Conservation (phyloP, 2,113 vertebrate species). For the Ursus arctos region DNA sequence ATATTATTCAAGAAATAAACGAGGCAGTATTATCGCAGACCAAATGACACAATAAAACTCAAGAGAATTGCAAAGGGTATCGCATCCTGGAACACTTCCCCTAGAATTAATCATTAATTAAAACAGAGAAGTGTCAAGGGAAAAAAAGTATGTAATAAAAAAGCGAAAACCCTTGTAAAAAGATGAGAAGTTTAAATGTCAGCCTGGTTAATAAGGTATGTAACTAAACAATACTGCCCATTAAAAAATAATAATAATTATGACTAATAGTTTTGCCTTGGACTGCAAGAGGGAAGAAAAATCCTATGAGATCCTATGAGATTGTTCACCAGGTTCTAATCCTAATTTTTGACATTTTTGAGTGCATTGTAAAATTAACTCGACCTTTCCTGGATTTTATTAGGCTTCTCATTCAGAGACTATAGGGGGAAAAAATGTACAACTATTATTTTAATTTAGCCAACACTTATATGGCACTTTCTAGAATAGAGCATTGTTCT, state of each 20-base stretch:
- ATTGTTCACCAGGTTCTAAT: not conserved
- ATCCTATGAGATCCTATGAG: too few species aligned
- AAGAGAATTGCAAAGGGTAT: not conserved
- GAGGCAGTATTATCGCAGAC: not conserved
- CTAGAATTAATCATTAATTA: constrained; percentile 43
- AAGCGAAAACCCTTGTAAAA: not conserved
- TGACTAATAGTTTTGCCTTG: not conserved
- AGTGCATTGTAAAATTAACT: not conserved
- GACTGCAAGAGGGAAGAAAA: not conserved
- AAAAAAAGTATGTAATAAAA: not conserved
- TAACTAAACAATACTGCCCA: constrained; percentile 2
- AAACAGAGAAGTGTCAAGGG: constrained; percentile 55
- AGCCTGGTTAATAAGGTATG: constrained; percentile 12
- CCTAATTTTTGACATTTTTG: not conserved
- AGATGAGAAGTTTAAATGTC: constrained; percentile 43
- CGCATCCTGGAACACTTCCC: not conserved
- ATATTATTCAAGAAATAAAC: constrained; percentile 34
- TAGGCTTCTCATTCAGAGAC: not conserved
- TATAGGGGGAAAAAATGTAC: fast-evolving
- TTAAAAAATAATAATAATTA: not conserved
- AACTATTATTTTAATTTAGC: not conserved
- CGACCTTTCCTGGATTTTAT: not conserved
- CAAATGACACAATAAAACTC: constrained; percentile 30
- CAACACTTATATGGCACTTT: not conserved
- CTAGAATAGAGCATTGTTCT: not conserved